phyloP scores from a whole-genome alignment of 1,140 invertebrate species.

The Drosophila equinoxialis region DNA sequence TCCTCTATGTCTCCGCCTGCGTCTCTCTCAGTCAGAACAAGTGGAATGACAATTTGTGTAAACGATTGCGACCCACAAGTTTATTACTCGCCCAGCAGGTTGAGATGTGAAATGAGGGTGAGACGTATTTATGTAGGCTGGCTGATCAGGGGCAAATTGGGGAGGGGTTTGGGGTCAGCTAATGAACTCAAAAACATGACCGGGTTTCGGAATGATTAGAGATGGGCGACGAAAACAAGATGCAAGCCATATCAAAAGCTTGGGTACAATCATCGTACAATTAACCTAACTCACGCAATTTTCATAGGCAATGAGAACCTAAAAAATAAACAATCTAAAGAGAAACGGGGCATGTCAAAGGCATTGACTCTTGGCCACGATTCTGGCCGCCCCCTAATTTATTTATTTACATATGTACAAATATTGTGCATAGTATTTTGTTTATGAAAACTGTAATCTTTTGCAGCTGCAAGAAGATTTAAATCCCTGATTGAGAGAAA shows the following conservation, averaged over 20 bases:
- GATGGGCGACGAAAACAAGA: slow-evolving; percentile 24
- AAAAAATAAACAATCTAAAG: slow-evolving; percentile 4
- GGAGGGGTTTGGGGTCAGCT: slow-evolving; percentile 40
- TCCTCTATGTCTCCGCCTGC: slow-evolving; percentile 9
- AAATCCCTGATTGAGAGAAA: slow-evolving; percentile 8
- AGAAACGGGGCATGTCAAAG: slow-evolving; percentile 23
- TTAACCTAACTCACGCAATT: slow-evolving; percentile 27
- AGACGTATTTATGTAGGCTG: slow-evolving; percentile 19
- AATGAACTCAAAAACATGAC: slow-evolving; percentile 48
- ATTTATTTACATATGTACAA: slow-evolving; percentile 20
- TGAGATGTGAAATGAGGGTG: slow-evolving; percentile 5
- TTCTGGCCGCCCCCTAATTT: slow-evolving; percentile 41
- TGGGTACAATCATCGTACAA: neutral
- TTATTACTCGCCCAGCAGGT: slow-evolving; percentile 19
- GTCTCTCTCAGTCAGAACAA: slow-evolving; percentile 22
- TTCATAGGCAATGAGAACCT: slow-evolving; percentile 5
- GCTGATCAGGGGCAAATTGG: slow-evolving; percentile 14
- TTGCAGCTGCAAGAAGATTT: slow-evolving; percentile 26
- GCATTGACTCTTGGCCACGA: slow-evolving; percentile 67
- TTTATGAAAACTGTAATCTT: slow-evolving; percentile 64
- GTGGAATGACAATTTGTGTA: slow-evolving; percentile 50
- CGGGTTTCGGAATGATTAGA: slow-evolving; percentile 20
- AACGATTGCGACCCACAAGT: slow-evolving; percentile 41
- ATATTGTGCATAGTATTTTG: slow-evolving; percentile 45
- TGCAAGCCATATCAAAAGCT: neutral